Base-by-base conservation (phyloP, 2,888 invertebrate species). In the Mimas tiliae region DNA sequence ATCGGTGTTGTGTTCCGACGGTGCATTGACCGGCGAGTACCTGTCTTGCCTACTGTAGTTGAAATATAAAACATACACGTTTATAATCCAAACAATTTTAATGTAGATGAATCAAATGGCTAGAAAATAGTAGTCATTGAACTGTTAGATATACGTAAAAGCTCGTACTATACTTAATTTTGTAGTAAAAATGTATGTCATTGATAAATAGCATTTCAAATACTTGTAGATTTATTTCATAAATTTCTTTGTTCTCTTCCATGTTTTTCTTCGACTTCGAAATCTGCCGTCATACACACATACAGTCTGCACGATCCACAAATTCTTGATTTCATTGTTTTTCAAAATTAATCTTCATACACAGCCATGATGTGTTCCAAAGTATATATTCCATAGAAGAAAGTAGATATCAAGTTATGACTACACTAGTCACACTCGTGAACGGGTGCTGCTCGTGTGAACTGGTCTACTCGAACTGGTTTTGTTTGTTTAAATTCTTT, bases 21-120 rank as follows among this genome's bases (percentile, higher is more conserved):
- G 82, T 79, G 77, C 85, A 81, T 69, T 84, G 84, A 83, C 82
- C 83, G 67, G 53, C 50, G 70, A 72, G 68, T 76, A 70, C 67
- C 69, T 71, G 72, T 66, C 71, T 68, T 74, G 72, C 73, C 71
- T 70, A 77, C 69, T 58, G 38, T 65, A 69, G 66, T 67, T 75
- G 72, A 69, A 68, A 72, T 72, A 71, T 67, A 70, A 76, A 71
- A 68, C 65, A 71, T 67, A 53, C 75, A 74, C 77, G 75, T 74
- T 77, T 74, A 68, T 73, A 75, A 75, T 74, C 71, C 67, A 74
- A 76, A 77, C 77, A 79, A 68, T 73, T 72, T 74, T 77, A 69
- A 73, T 73, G 69, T 71, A 70, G 68, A 78, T 77, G 71, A 77
- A 78, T 77, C 75, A 75, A 81, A 75, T 74, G 71, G 53, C 53